These are phyloP conservation scores for Rhinogobius similis DNA, from an alignment of 2,113 vertebrate species.

Conservation along the genomic window DNA sequence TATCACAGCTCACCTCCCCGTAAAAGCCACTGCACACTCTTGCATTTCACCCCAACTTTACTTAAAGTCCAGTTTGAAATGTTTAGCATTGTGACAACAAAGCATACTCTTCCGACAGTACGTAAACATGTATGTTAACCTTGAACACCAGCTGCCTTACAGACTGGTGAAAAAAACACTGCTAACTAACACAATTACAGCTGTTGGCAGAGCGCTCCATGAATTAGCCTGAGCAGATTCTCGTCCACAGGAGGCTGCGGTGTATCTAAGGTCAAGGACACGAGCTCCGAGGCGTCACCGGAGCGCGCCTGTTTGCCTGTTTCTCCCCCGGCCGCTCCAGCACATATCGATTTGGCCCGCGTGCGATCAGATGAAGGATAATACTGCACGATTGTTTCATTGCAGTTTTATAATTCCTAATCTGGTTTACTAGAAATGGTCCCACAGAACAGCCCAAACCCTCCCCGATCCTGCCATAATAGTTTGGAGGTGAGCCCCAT, in stretches of 20 bases:
- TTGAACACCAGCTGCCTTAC: background rate
- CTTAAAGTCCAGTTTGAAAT: no score
- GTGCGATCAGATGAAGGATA: constrained; percentile 41
- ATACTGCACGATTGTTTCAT: constrained; percentile 53
- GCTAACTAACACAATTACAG: constrained; percentile 30
- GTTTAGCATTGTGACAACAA: no score
- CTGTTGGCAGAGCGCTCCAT: constrained; percentile 10
- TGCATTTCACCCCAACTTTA: no score
- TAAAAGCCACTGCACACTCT: no score
- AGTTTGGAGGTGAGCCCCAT: constrained; percentile 72
- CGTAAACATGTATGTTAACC: background rate
- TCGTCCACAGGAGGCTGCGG: constrained; percentile 18
- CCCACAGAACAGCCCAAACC: constrained; percentile 41
- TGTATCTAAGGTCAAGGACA: background rate
- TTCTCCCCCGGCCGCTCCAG: constrained; percentile 1
- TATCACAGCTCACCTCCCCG: no score
- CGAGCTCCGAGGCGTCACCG: background rate
- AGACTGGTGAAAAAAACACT: constrained; percentile 24
- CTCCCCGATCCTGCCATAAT: constrained; percentile 55
- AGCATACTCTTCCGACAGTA: no score
- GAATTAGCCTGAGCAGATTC: constrained; percentile 45
- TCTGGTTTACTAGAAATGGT: constrained; percentile 61
- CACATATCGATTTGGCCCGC: constrained; percentile 32
- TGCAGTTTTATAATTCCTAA: constrained; percentile 56
- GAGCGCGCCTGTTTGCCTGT: constrained; percentile 1